Evolutionary conservation across 2,797 vertebrate genomes (phyloP).

Genomic region (Cossypha heuglini): DNA sequence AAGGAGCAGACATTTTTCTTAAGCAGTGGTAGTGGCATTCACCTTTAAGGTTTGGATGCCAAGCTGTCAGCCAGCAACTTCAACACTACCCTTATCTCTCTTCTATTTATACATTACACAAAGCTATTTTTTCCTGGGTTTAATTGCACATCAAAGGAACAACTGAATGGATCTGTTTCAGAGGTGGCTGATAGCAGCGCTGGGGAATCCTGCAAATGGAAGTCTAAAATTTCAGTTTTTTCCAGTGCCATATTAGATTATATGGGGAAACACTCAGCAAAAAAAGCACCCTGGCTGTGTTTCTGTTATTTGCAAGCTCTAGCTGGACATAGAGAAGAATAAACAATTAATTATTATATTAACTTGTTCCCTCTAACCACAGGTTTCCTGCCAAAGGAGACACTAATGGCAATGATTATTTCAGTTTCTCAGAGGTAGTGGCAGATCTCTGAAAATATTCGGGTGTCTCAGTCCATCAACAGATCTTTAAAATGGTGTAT

Average conservation of each 20-base stretch:
- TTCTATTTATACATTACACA: constrained; percentile 40
- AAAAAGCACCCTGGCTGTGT: neutral
- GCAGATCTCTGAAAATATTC: neutral
- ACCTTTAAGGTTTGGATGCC: neutral
- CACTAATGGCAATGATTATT: neutral
- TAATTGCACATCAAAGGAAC: constrained; percentile 45
- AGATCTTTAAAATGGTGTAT: neutral
- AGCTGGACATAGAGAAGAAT: neutral
- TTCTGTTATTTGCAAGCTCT: neutral
- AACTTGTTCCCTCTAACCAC: neutral
- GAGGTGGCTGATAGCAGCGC: constrained; percentile 5
- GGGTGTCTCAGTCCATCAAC: neutral
- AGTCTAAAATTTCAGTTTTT: constrained; percentile 18
- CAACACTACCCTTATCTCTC: constrained; percentile 28
- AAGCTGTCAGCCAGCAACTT: constrained; percentile 35
- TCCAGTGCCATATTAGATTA: neutral
- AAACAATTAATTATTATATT: neutral
- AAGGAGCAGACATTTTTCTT: neutral
- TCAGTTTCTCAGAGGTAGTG: neutral
- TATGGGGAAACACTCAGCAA: neutral
- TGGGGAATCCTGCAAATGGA: constrained; percentile 21
- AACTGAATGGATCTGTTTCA: constrained; percentile 7
- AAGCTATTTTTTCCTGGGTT: constrained; percentile 48
- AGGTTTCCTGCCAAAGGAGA: neutral
- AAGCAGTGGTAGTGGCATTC: neutral